Conservation (phyloP, 2,113 vertebrate species). For the Epinephelus moara region DNA sequence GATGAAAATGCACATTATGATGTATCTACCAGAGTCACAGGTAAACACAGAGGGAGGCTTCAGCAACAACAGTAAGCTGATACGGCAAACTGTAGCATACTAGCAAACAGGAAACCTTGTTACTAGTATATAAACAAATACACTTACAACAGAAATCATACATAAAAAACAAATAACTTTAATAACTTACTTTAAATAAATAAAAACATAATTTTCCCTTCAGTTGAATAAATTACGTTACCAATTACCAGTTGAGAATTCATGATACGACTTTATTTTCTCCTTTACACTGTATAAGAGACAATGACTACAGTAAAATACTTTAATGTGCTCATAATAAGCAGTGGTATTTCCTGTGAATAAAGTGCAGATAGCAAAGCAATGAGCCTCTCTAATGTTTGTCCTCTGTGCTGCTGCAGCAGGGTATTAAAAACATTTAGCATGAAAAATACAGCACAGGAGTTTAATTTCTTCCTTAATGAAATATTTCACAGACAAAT, state of each 20-base stretch:
- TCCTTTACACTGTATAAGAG: not conserved
- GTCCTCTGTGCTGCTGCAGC: not conserved
- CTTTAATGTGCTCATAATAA: not conserved
- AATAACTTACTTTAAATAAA: not conserved
- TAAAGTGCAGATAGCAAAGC: not conserved
- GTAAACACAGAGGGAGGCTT: not conserved
- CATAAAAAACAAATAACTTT: not conserved
- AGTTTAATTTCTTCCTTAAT: not conserved
- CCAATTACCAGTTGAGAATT: not conserved
- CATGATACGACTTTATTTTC: not conserved
- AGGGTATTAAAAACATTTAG: not conserved
- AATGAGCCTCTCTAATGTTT: slow-evolving; percentile 1
- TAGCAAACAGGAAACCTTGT: not conserved
- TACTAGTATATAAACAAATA: not conserved
- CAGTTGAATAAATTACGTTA: not conserved
- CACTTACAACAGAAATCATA: not conserved
- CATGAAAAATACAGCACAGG: not conserved
- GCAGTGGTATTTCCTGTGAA: not conserved
- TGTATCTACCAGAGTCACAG: not conserved
- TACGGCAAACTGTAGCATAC: not conserved
- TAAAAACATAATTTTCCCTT: not conserved
- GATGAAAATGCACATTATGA: not conserved
- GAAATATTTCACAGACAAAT: slow-evolving; percentile 4
- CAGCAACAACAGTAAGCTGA: not conserved
- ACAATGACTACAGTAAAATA: not conserved